Evolutionary conservation across 2,888 invertebrate species (phyloP), one percentile per base, ranked within the genome.

Genomic region (Hartigia nigra): DNA sequence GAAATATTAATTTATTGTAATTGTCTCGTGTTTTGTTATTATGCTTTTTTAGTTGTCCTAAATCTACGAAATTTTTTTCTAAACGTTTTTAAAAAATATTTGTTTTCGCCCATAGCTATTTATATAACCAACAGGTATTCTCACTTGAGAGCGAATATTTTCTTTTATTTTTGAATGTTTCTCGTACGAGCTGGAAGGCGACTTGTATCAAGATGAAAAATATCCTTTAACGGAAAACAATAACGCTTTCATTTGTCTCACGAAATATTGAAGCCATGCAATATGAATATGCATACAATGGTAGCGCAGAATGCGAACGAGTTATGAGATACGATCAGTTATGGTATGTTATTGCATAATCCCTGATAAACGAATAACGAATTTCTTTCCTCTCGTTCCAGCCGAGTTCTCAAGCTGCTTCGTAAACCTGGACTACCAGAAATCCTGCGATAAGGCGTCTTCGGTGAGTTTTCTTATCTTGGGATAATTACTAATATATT

Each of bases 181-280:
- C 23, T 23, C 55, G 23, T 55, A 9, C 55, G 55, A 55, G 9
- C 9, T 55, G 55, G 55, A 55, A 55, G 23, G 14, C 14, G 9
- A 23, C 55, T 55, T 23, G 55, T 55, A 23, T 55, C 55, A 55
- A 55, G 55, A 55, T 55, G 55, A 55, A 23, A 55, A 23, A 55
- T 55, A 55, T 9, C 23, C 23, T 55, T 55, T 55, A 86, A 86
- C 85, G 85, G 86, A 86, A 86, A 86, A 87, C 84, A 87, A 87
- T 87, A 87, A 74, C 74, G 86, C 87, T 87, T 86, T 87, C 84
- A 87, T 86, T 86, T 86, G 84, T 83, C 82, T 78, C 78, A 82
- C 82, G 80, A 82, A 83, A 86, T 84, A 87, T 87, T 87, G 83
- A 85, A 80, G 80, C 55, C 9, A 55, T 55, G 23, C 81, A 82